Evolutionary conservation across 2,113 vertebrate genomes (phyloP).

Genomic region (Condylura cristata): DNA sequence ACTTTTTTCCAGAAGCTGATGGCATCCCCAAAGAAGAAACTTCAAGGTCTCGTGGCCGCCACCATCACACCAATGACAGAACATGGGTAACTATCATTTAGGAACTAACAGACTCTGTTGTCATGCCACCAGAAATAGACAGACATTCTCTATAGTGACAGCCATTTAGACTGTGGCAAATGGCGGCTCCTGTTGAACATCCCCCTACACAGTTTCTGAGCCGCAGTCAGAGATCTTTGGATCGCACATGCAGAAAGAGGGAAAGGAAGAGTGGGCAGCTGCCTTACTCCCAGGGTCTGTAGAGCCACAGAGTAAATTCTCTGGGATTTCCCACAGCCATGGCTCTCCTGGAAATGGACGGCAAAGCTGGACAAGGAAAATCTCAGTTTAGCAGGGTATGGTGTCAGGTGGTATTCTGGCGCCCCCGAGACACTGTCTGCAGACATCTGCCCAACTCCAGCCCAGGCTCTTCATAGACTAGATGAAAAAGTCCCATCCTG

Average conservation of each 20-base stretch:
- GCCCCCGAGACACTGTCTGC: not conserved
- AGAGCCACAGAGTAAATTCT: not conserved
- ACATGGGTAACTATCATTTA: conserved; percentile 86
- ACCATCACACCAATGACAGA: conserved; percentile 93
- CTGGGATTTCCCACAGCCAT: not conserved
- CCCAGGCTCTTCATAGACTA: not conserved
- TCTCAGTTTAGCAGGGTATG: not conserved
- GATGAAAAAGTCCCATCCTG: not conserved
- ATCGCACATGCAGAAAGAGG: not conserved
- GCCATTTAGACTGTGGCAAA: not conserved
- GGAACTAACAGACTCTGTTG: not conserved
- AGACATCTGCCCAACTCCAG: not conserved
- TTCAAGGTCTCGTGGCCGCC: conserved; percentile 93
- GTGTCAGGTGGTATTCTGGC: not conserved
- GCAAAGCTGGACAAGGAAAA: not conserved
- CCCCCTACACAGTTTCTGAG: not conserved
- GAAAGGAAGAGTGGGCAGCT: not conserved
- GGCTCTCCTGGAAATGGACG: not conserved
- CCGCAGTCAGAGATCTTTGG: not conserved
- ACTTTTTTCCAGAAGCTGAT: conserved; percentile 68
- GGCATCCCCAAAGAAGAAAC: conserved; percentile 80
- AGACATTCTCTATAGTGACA: not conserved
- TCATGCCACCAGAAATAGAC: not conserved
- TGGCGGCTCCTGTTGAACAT: not conserved
- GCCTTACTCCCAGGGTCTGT: not conserved